Base-by-base conservation (phyloP, 2,888 invertebrate genomes). In the Netelia virgata region DNA sequence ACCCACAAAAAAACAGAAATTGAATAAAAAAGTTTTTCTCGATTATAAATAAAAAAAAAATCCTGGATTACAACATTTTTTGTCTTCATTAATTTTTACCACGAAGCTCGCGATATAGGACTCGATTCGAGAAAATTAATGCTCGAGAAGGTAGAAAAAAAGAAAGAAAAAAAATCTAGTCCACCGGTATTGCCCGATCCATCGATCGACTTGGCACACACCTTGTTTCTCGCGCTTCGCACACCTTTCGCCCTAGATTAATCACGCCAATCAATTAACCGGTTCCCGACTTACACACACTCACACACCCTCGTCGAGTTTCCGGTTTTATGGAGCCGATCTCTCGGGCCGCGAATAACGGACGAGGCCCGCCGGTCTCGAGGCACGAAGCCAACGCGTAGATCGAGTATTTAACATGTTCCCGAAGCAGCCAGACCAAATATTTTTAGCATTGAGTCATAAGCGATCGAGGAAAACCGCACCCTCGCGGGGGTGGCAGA, bases 191-290 rank as follows among this genome's bases (percentile, higher is more conserved):
- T 53, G 20, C 53, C 20, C n/a, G 75, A 14, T 47, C 47, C 14
- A 76, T 80, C 61, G 76, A 76, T 84, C 76, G 73, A 84, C 47
- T 14, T 10, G 47, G 20, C 63, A 36, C 63, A 16, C 41, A 63
- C 41, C 63, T 63, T 28, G n/a, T 63, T 63, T 20, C 63, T 36
- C 10, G 23, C 63, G 20, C 63, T 9, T 20, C 63, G 66, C 80
- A 70, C 84, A 55, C 84, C 80, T 73, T 76, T 78, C 28, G 73
- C 59, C 72, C 55, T 63, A 47, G 61, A 84, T 84, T 84, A 81
- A 84, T 84, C 76, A 80, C 73, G 72, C 84, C 84, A 84, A 84
- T 84, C 84, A 84, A 81, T 84, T 84, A 84, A 77, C 73, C 73
- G 47, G 61, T 61, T 75, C 80, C 61, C 72, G n/a, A 18, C n/a